These are phyloP conservation scores for Trissolcus basalis DNA, from an alignment of 1,140 invertebrate species.

Conservation along the genomic window DNA sequence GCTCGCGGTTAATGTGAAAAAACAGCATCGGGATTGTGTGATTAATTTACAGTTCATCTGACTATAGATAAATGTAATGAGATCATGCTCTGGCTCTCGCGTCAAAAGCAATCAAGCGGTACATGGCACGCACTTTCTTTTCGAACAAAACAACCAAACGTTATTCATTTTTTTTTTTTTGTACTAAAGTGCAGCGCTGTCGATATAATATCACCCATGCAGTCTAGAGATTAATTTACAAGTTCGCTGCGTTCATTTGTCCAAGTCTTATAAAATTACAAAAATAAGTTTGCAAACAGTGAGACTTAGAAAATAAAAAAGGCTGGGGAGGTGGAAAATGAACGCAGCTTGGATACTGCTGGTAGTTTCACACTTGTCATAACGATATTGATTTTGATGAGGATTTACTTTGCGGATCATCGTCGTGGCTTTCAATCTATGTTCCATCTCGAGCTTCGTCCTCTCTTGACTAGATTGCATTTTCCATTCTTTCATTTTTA, in stretches of 20 bases:
- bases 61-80: slow-evolving; percentile 12
- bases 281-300: slow-evolving; percentile 26
- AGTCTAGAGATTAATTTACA: slow-evolving; percentile 69
- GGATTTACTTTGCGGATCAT: slow-evolving; percentile 9
- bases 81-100: slow-evolving; percentile 44
- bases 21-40: slow-evolving; percentile 13
- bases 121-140: slow-evolving; percentile 61
- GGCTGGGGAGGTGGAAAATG: not conserved
- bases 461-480: slow-evolving; percentile 74
- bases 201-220: slow-evolving; percentile 70
- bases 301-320: slow-evolving; percentile 6
- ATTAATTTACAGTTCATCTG: slow-evolving; percentile 17
- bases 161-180: slow-evolving; percentile 56
- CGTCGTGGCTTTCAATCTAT: slow-evolving; percentile 34
- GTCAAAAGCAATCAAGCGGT: slow-evolving; percentile 18
- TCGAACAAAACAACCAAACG: slow-evolving; percentile 67
- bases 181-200: slow-evolving; percentile 75
- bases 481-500: slow-evolving; percentile 20
- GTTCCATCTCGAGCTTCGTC: slow-evolving; percentile 59
- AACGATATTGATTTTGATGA: slow-evolving; percentile 6
- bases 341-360: slow-evolving; percentile 9
- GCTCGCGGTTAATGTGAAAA: slow-evolving; percentile 8
- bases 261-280: slow-evolving; percentile 37
- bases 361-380: slow-evolving; percentile 39
- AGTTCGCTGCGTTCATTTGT: slow-evolving; percentile 36